A percentile compares a stretch with the other conserved stretches of the same genome.
Conservation (phyloP, 1,140 invertebrate genomes). For the Aphis craccivora region DNA sequence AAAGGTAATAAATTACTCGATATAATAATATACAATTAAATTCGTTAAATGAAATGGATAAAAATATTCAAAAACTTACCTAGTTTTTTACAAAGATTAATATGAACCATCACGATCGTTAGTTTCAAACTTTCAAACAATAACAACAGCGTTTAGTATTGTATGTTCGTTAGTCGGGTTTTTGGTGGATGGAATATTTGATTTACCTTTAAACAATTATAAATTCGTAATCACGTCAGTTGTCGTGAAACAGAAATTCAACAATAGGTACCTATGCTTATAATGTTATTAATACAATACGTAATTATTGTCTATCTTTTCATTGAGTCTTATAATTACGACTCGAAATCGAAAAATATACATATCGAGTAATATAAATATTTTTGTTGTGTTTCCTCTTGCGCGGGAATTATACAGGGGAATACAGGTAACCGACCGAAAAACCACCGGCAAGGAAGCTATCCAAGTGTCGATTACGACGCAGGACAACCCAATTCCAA, state of each 20-base stretch:
- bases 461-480: slow-evolving; percentile 15
- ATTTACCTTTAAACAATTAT: too few relatives aligned
- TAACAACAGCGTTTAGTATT: too few relatives aligned
- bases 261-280: not conserved
- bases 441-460: not conserved
- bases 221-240: not conserved
- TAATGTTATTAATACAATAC: not conserved
- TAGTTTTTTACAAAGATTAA: too few relatives aligned
- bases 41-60: too few relatives aligned
- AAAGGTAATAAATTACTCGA: too few relatives aligned
- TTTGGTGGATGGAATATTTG: too few relatives aligned
- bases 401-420: not conserved
- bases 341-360: not conserved
- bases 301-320: not conserved
- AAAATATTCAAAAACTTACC: too few relatives aligned
- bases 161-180: too few relatives aligned
- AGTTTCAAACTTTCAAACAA: too few relatives aligned
- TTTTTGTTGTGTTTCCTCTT: not conserved
- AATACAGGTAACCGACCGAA: not conserved
- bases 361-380: not conserved
- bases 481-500: not conserved
- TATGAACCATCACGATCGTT: too few relatives aligned
- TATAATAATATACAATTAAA: too few relatives aligned
- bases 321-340: not conserved
- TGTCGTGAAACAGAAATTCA: not conserved